Conservation (phyloP, 2,888 invertebrate species). For the Sesia bembeciformis region DNA sequence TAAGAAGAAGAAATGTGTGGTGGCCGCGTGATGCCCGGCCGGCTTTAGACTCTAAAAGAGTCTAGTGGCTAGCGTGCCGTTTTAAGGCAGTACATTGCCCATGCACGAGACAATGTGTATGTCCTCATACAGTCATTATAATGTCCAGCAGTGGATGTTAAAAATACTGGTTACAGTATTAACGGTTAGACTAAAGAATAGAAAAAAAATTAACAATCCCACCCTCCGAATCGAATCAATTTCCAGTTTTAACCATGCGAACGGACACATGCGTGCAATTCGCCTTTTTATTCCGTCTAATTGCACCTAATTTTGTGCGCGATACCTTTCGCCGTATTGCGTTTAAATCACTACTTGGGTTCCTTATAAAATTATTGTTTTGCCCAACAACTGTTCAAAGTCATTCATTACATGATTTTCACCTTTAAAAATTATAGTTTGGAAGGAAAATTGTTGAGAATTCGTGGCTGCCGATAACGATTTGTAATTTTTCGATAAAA, state of each 20-base stretch:
- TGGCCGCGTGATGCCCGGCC: too few species aligned
- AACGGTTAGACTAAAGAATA: too few species aligned
- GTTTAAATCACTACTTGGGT: conserved; percentile 21
- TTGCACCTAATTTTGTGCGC: not conserved
- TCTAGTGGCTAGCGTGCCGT: too few species aligned
- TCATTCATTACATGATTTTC: not conserved
- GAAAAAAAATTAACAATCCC: not conserved
- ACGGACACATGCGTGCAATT: not conserved
- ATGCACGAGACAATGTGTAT: too few species aligned
- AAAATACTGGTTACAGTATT: too few species aligned
- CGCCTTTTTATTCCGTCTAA: not conserved
- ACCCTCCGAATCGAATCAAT: not conserved
- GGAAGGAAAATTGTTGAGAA: not conserved
- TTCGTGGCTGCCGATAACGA: not conserved
- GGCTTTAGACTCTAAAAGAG: too few species aligned
- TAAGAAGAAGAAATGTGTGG: too few species aligned
- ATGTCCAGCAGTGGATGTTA: too few species aligned
- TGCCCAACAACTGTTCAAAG: conserved; percentile 8
- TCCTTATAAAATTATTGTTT: conserved; percentile 28
- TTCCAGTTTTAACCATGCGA: not conserved
- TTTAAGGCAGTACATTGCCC: too few species aligned
- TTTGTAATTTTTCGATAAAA: too few species aligned
- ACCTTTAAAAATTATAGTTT: not conserved
- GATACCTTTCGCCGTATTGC: conserved; percentile 20
- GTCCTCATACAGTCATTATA: too few species aligned